Conservation (phyloP, 2,797 vertebrate genomes). For the Decapterus maruadsi region DNA sequence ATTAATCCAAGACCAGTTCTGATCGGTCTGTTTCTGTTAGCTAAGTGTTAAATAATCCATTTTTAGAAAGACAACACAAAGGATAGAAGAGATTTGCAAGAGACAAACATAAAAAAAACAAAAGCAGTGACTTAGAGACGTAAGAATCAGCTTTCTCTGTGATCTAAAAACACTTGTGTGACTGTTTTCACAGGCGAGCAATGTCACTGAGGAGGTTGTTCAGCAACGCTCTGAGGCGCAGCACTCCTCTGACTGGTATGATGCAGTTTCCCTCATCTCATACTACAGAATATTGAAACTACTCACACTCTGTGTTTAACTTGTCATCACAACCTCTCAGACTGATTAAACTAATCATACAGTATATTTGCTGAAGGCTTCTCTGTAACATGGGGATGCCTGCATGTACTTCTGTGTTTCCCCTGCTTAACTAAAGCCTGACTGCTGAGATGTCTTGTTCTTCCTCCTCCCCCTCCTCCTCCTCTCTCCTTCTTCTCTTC, state of each 20-base stretch:
- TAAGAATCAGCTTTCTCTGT: background rate
- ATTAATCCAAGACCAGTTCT: no score
- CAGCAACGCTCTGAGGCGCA: slow-evolving; percentile 79
- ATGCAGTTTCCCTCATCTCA: background rate
- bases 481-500: background rate
- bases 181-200: slow-evolving; percentile 66
- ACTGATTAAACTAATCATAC: background rate
- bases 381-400: background rate
- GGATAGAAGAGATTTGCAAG: no score
- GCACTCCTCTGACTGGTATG: slow-evolving; percentile 84
- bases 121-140: background rate
- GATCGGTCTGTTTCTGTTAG: background rate
- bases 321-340: background rate
- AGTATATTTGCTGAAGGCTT: background rate
- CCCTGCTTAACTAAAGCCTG: slow-evolving; percentile 30
- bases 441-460: slow-evolving; percentile 34
- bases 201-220: slow-evolving; percentile 72
- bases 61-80: no score
- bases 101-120: no score
- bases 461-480: slow-evolving; percentile 21
- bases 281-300: background rate
- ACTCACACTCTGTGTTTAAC: slow-evolving; percentile 10
- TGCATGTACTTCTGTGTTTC: slow-evolving; percentile 16
- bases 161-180: slow-evolving; percentile 14
- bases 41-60: background rate